These are phyloP conservation scores for Scaptomyza reducta DNA, from an alignment of 2,888 invertebrate genomes.

Conservation along the genomic window DNA sequence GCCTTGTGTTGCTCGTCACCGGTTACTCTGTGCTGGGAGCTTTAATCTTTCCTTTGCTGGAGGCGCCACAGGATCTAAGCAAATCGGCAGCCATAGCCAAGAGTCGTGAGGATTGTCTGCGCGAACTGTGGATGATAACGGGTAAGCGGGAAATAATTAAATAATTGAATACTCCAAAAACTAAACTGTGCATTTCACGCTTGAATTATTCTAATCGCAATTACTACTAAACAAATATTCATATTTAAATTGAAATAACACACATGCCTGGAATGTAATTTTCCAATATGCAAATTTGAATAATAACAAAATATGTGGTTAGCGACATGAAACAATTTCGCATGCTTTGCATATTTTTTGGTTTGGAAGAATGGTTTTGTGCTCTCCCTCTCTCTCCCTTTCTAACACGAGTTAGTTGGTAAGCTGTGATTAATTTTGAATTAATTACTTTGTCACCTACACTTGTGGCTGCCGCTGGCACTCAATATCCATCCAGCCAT, in stretches of 20 bases:
- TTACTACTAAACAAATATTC: constrained; percentile 61
- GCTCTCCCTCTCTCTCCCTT: background rate
- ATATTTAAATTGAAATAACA: constrained; percentile 65
- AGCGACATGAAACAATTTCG: constrained; percentile 32
- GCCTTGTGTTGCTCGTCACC: constrained; percentile 89
- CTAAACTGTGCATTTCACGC: constrained; percentile 42
- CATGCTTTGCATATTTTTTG: constrained; percentile 7
- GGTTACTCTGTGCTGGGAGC: constrained; percentile 91
- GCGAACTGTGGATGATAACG: constrained; percentile 92
- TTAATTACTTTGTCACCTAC: constrained; percentile 68
- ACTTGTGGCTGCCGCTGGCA: constrained; percentile 51
- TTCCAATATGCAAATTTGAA: constrained; percentile 51
- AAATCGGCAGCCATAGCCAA: constrained; percentile 87
- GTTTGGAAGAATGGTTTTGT: background rate
- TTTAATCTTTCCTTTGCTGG: constrained; percentile 90
- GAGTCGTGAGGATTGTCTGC: constrained; percentile 88
- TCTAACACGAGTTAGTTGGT: constrained; percentile 18
- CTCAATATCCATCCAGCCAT: constrained; percentile 6
- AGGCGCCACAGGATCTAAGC: constrained; percentile 87
- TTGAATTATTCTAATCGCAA: constrained; percentile 58
- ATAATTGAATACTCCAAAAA: background rate
- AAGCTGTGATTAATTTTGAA: constrained; percentile 56
- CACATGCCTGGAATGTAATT: constrained; percentile 34
- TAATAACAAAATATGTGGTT: constrained; percentile 59
- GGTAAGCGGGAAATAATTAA: constrained; percentile 85